Base-by-base conservation (phyloP, 1,140 invertebrate species). In the Trypoxylus dichotomus region DNA sequence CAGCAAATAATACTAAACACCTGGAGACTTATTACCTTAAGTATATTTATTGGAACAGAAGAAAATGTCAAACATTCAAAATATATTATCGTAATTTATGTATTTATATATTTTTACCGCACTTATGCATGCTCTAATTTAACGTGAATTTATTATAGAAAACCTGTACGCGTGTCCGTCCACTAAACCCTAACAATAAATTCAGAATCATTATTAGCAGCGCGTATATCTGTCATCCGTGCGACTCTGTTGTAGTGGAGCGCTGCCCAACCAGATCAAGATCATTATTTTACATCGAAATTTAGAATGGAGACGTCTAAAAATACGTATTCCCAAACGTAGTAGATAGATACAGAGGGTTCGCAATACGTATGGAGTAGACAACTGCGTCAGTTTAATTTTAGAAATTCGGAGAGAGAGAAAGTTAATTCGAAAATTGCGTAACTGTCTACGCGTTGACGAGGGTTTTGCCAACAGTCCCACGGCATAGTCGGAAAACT, bases 401-500 rank as follows among this genome's bases (percentile, higher is more conserved):
- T 73, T 37, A 73, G 29, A 73, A 37, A 37, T 73, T 73, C 29
- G 29, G 71, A n/a, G 71, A 73, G 71, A 73, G 71, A 73, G 71
- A 73, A 73, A 73, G 71, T 37, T 29, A 73, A 73, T 73, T 73
- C 29, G 71, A 73, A 73, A 73, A 73, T 73, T 73, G 71, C 71
- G 71, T 73, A 73, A 73, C 71, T 73, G 71, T 73, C 60, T 63
- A 25, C 71, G 71, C 7, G 71, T 73, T 73, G 71, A 73, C 29
- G 71, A 73, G 71, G 71, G 71, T 73, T 73, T 73, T 13, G 71
- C 71, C 60, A 24, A 63, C 60, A 21, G 47, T 58, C 47, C 21
- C 47, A 27, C 60, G 19, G 60, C 25, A 63, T 19, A 11, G 25
- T 63, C 19, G 60, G 10, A 24, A 24, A 63, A 63, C 60, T 63